Conservation (phyloP, 2,888 invertebrate genomes). For the Thecocarcelia acutangulata region DNA sequence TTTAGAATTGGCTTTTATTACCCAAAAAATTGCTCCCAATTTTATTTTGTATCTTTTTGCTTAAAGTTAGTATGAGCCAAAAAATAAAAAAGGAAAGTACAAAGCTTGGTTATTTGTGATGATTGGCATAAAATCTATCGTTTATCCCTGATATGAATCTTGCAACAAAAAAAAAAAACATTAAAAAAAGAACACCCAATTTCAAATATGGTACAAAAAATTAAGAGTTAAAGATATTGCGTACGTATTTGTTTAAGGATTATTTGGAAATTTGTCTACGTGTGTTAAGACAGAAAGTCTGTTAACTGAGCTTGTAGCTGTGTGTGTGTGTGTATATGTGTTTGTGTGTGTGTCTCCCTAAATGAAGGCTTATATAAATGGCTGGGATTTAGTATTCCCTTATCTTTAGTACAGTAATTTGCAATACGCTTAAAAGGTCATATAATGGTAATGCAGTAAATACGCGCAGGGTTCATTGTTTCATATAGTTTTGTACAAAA, state of each 20-base stretch:
- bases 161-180: neutral
- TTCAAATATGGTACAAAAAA: neutral
- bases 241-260: slow-evolving; percentile 55
- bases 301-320: neutral
- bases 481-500: slow-evolving; percentile 17
- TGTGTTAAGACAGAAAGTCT: slow-evolving; percentile 11
- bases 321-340: neutral
- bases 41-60: slow-evolving; percentile 10
- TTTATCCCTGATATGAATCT: slow-evolving; percentile 42
- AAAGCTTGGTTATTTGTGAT: slow-evolving; percentile 55
- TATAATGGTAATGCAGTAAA: slow-evolving; percentile 1
- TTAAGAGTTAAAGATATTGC: slow-evolving; percentile 34
- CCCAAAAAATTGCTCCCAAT: neutral
- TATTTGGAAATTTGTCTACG: slow-evolving; percentile 50
- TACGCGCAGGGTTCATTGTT: slow-evolving; percentile 25
- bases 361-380: slow-evolving; percentile 37
- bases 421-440: slow-evolving; percentile 42
- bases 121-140: slow-evolving; percentile 61
- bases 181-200: slow-evolving; percentile 9
- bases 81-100: neutral
- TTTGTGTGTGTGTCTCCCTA: slow-evolving; percentile 6
- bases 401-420: slow-evolving; percentile 36
- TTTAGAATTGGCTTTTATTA: neutral
- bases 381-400: slow-evolving; percentile 34
- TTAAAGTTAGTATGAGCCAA: neutral